These are phyloP conservation scores for Lathronympha strigana DNA, from an alignment of 2,888 invertebrate species.

Conservation along the genomic window DNA sequence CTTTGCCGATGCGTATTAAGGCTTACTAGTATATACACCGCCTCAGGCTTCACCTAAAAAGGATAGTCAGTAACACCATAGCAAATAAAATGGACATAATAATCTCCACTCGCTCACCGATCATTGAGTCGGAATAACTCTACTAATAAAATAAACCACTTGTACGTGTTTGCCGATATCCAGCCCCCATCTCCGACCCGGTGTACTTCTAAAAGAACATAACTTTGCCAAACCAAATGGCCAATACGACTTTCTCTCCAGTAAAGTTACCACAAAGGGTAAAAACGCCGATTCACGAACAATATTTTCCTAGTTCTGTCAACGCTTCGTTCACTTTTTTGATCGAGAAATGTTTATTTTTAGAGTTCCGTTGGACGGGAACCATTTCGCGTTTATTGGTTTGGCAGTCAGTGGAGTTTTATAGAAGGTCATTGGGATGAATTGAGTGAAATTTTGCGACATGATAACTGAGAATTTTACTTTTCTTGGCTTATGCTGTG, in stretches of 20 bases:
- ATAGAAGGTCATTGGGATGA: background rate
- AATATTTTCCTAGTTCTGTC: slow-evolving; percentile 48
- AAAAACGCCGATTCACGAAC: slow-evolving; percentile 46
- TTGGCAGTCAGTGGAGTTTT: background rate
- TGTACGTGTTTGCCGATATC: slow-evolving; percentile 45
- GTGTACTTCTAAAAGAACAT: background rate
- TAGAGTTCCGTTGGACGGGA: slow-evolving; percentile 12
- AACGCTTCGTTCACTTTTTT: slow-evolving; percentile 42
- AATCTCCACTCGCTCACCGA: slow-evolving; percentile 31
- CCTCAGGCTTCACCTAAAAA: background rate
- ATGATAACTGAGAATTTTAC: too few relatives aligned
- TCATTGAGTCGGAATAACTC: slow-evolving; percentile 42
- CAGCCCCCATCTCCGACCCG: slow-evolving; percentile 20
- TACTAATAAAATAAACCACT: slow-evolving; percentile 39
- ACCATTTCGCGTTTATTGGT: background rate
- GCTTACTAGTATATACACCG: too few relatives aligned
- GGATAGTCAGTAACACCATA: background rate
- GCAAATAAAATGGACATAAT: slow-evolving; percentile 29
- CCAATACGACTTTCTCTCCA: background rate
- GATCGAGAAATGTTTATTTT: slow-evolving; percentile 40
- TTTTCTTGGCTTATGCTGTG: too few relatives aligned
- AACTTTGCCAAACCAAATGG: background rate
- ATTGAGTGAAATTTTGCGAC: background rate
- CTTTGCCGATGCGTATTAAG: too few relatives aligned
- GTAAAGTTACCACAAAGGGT: slow-evolving; percentile 42